Evolutionary conservation across 2,113 vertebrate species (phyloP), one percentile per base, ranked within the genome.

Genomic region (Labrus mixtus): DNA sequence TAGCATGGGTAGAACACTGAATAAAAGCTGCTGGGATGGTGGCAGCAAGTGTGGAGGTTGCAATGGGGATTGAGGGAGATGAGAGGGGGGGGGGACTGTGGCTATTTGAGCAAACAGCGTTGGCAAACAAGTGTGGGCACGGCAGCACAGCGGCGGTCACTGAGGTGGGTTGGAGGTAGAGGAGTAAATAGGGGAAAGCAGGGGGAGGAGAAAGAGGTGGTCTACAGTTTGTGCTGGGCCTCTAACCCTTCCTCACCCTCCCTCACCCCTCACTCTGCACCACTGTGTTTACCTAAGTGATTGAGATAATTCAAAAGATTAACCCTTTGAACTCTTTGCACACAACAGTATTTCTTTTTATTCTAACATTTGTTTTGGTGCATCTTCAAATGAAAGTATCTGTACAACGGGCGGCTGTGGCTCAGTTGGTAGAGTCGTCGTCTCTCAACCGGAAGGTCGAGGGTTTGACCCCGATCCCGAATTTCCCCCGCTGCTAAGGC

Each of bases 101-200:
- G 92, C 81, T 89, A 48, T 91, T 89, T 81, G 73, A 77, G 88
- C 83, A 90, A 93, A 93, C 86, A 89, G 67, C 77, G 71, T 81
- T 12, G 50, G 64, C 87, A 89, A 89, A 92, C 86, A 93, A 85
- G 88, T 78, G 83, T 46, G 90, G 92, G 80, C 71, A 73, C 50
- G 37, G 67, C 84, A 79, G 76, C 78, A 78, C 81, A 71, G 83
- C 66, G 74, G 87, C 48, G 81, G 90, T 87, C 86, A 77, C 62
- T 70, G 83, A 75, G 83, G 82, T 80, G 74, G 29, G 86, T 57
- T 76, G 63, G 39, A 73, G 85, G 76, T 68, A 39, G 62, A 73
- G 76, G 61, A 55, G 56, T 48, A 69, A 23, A 51, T 20, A 3
- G 17, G 39, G 13, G 48, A 66, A 51, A 33, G 41, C 36, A 62